phyloP scores from a whole-genome alignment of 2,888 invertebrate genomes.

The Synanthedon formicaeformis region DNA sequence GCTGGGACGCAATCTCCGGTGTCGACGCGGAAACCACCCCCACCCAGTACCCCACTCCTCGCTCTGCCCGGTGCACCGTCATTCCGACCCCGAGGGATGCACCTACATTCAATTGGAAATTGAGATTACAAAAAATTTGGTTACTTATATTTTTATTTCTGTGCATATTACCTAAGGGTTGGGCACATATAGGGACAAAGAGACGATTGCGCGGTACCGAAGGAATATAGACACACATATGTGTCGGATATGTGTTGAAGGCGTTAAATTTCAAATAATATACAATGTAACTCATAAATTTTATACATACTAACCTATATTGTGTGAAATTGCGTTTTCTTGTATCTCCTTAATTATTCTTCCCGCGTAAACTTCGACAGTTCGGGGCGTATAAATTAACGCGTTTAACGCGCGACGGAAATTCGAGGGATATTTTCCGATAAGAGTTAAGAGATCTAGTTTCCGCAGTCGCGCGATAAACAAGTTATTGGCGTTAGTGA shows the following conservation, averaged over 20 bases:
- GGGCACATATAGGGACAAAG: not conserved
- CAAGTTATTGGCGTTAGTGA: conserved; percentile 52
- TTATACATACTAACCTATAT: too few species aligned
- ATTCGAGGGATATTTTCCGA: conserved; percentile 50
- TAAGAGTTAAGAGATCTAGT: conserved; percentile 50
- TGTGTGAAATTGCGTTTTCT: too few species aligned
- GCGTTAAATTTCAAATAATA: not conserved
- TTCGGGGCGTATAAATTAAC: conserved; percentile 14
- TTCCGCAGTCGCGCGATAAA: conserved; percentile 56
- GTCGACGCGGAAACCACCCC: conserved; percentile 32
- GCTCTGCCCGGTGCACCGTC: conserved; percentile 19
- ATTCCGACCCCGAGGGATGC: conserved; percentile 16
- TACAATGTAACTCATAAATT: not conserved
- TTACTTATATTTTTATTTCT: not conserved
- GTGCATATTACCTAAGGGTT: not conserved
- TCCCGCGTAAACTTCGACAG: conserved; percentile 12
- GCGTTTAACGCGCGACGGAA: conserved; percentile 28
- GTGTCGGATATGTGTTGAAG: too few species aligned
- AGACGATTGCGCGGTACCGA: too few species aligned
- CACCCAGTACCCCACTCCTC: conserved; percentile 7
- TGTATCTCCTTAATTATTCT: conserved; percentile 15
- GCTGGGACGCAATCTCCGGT: conserved; percentile 64
- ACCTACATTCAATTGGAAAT: conserved; percentile 6
- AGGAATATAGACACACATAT: too few species aligned
- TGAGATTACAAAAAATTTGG: conserved; percentile 5